Base-by-base conservation (phyloP, 2,888 invertebrate species). In the Aphrophora alni region DNA sequence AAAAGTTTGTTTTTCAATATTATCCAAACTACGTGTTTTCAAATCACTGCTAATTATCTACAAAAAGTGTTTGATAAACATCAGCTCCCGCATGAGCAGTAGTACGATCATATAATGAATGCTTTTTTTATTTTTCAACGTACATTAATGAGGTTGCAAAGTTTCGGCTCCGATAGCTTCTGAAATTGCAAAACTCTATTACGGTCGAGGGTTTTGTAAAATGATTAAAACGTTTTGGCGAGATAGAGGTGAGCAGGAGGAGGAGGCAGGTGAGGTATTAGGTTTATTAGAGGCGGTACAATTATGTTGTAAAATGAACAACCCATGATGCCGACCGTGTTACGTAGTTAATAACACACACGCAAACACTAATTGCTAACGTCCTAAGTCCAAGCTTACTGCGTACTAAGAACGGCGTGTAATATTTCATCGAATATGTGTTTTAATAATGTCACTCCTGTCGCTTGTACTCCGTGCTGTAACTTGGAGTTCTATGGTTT, bases 221-320 rank as follows among this genome's bases (percentile, higher is more conserved):
- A 17, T 17, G 44, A 44, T 44, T 44, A 44, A 44, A 21, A 21
- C 21, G 59, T 59, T 59, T 59, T 59, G 59, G 59, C 59, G 59
- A 59, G 59, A 21, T 21, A 59, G 59, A 21, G 12, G 59, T 3
- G 59, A n/a, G n/a, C n/a, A n/a, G n/a, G n/a, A n/a, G n/a, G n/a
- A n/a, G n/a, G n/a, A 44, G 44, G 44, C 44, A 44, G 44, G 44
- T 44, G 44, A 14, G 44, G 44, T 44, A 8, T 33, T 59, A 59
- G n/a, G 59, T 59, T 59, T 59, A 59, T 59, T 59, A 59, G 59
- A 59, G 59, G 59, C 59, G 59, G 59, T 21, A 59, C 59, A 59
- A 59, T 59, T 59, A 59, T 21, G 59, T 59, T 59, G 59, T 59
- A 59, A 59, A 59, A 3, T 21, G 59, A 59, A 59, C 59, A 59